Percentiles rank a stretch among this genome's conserved stretches.
Conservation (phyloP, 1,140 invertebrate species). For the Bicyclus anynana region DNA sequence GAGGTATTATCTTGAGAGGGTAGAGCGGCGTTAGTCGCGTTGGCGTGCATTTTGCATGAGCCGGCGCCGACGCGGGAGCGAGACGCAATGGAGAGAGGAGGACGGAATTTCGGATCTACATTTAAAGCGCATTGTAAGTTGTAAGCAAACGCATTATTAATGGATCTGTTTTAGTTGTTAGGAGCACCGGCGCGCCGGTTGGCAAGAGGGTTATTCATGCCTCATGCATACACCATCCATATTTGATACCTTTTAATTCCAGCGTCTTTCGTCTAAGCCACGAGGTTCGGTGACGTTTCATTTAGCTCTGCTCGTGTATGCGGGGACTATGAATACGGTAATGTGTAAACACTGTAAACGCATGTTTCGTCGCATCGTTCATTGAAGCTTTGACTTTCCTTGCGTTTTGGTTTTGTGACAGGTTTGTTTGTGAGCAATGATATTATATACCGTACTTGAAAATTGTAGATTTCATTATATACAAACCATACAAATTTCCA, state of each 20-base stretch:
- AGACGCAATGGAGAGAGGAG: slow-evolving; percentile 34
- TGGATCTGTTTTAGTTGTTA: slow-evolving; percentile 73
- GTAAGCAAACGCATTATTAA: slow-evolving; percentile 76
- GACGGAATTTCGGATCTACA: slow-evolving; percentile 64
- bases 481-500: too few species aligned
- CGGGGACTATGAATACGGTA: slow-evolving; percentile 35
- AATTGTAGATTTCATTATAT: too few species aligned
- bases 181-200: slow-evolving; percentile 59
- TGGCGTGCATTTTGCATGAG: slow-evolving; percentile 69
- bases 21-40: slow-evolving; percentile 56
- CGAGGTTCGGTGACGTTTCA: slow-evolving; percentile 49
- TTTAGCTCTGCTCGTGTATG: slow-evolving; percentile 35
- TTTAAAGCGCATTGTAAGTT: slow-evolving; percentile 76
- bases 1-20: slow-evolving; percentile 65
- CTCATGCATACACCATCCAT: slow-evolving; percentile 71
- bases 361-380: slow-evolving; percentile 1
- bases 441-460: too few species aligned
- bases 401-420: background rate
- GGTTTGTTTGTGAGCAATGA: background rate
- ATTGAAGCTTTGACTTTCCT: background rate
- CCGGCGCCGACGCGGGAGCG: slow-evolving; percentile 46
- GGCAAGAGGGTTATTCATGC: slow-evolving; percentile 66
- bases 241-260: slow-evolving; percentile 76
- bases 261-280: slow-evolving; percentile 56
- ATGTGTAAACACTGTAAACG: slow-evolving; percentile 17